Evolutionary conservation across 2,113 vertebrate species (phyloP).

Genomic region (Caranx ignobilis): DNA sequence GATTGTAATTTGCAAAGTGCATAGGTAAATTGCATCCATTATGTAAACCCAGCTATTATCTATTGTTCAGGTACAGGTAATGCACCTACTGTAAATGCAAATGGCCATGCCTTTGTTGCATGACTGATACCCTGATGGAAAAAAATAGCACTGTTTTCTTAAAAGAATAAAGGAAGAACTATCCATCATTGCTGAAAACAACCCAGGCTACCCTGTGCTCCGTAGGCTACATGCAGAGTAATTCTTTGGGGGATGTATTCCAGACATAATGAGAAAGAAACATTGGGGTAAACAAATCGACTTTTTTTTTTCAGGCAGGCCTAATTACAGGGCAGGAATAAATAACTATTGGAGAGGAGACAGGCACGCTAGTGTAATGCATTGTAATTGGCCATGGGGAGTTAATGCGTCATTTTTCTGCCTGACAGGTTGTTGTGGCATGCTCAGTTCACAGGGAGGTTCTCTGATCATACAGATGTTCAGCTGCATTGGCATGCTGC

Average conservation of each 20-base stretch:
- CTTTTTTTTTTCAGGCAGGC: slow-evolving; percentile 69
- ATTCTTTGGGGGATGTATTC: slow-evolving; percentile 69
- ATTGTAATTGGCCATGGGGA: slow-evolving; percentile 72
- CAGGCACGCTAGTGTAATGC: slow-evolving; percentile 63
- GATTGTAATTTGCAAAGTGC: slow-evolving; percentile 18
- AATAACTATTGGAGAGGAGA: slow-evolving; percentile 74
- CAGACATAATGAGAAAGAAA: slow-evolving; percentile 81
- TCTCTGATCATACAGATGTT: slow-evolving; percentile 41
- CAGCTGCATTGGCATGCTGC: slow-evolving; percentile 17
- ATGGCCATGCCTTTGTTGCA: slow-evolving; percentile 28
- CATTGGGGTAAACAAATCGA: slow-evolving; percentile 77
- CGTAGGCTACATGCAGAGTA: slow-evolving; percentile 68
- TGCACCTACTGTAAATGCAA: slow-evolving; percentile 25
- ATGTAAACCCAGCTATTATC: background rate
- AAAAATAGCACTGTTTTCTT: slow-evolving; percentile 43
- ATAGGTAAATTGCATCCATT: slow-evolving; percentile 2
- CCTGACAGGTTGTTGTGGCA: slow-evolving; percentile 54
- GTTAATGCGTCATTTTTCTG: slow-evolving; percentile 71
- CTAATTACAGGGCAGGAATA: slow-evolving; percentile 81
- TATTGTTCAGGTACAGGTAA: slow-evolving; percentile 21
- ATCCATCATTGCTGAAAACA: slow-evolving; percentile 71
- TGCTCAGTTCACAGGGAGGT: slow-evolving; percentile 50
- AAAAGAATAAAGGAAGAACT: slow-evolving; percentile 61
- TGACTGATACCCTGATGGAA: slow-evolving; percentile 37
- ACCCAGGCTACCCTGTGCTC: slow-evolving; percentile 42